Percentiles rank a stretch among this genome's conserved stretches.
phyloP scores from a whole-genome alignment of 2,113 vertebrate genomes.

The Notechis scutatus region DNA sequence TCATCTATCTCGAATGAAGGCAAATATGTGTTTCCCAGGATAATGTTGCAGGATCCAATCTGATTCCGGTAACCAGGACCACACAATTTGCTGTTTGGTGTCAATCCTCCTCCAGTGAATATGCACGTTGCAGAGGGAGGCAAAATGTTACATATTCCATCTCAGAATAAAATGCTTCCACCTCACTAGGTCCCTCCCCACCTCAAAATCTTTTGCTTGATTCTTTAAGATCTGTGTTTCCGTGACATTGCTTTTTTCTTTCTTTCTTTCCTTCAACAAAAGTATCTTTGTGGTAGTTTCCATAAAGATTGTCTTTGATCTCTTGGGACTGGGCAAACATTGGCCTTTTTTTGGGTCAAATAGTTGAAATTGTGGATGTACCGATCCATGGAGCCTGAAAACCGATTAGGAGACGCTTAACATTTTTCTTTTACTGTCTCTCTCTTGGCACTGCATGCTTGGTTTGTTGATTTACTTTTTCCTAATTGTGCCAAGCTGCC shows the following conservation, averaged over 20 bases:
- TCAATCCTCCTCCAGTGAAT: too few relatives aligned
- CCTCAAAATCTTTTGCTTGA: neutral
- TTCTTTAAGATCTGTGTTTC: fast-evolving
- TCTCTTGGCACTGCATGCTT: neutral
- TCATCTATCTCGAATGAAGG: too few relatives aligned
- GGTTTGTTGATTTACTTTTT: constrained; percentile 35
- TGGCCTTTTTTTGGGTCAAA: neutral
- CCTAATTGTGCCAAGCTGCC: constrained; percentile 24
- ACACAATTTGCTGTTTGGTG: too few relatives aligned
- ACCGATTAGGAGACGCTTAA: neutral
- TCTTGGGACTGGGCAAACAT: neutral
- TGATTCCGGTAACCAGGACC: too few relatives aligned
- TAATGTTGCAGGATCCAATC: too few relatives aligned
- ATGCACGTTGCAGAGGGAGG: too few relatives aligned
- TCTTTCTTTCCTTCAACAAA: neutral
- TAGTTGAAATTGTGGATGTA: neutral
- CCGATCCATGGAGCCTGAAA: neutral
- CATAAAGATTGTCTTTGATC: neutral
- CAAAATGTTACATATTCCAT: too few relatives aligned
- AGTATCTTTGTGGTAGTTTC: neutral
- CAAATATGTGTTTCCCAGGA: too few relatives aligned
- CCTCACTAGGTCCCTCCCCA: neutral
- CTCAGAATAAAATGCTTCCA: neutral
- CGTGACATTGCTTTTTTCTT: neutral
- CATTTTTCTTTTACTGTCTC: constrained; percentile 16